Conservation (phyloP, 2,888 invertebrate genomes). For the Trachelus stipa region DNA sequence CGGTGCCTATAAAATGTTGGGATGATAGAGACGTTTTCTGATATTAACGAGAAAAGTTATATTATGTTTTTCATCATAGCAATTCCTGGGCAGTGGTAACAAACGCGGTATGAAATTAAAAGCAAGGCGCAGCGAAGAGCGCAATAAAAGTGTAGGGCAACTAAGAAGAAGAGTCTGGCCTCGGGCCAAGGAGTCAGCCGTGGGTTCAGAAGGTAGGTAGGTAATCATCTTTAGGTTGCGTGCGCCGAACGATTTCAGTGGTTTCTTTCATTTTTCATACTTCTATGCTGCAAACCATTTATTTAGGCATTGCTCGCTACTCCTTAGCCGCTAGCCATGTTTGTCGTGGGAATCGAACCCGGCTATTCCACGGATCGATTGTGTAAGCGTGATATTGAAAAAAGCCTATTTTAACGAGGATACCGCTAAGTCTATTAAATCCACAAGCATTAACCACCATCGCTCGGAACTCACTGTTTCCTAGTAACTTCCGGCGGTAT, state of each 20-base stretch:
- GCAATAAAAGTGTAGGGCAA: slow-evolving; percentile 33
- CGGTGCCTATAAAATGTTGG: not conserved
- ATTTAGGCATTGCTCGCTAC: slow-evolving; percentile 54
- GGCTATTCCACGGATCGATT: slow-evolving; percentile 2
- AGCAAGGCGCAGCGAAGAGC: slow-evolving; percentile 14
- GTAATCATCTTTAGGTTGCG: slow-evolving; percentile 21
- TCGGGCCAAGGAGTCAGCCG: not conserved
- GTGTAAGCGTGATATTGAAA: not conserved
- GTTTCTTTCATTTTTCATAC: slow-evolving; percentile 57
- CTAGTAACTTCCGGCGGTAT: not conserved
- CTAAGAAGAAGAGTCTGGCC: slow-evolving; percentile 23
- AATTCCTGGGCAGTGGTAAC: not conserved
- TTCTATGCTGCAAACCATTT: slow-evolving; percentile 52
- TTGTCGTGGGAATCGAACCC: slow-evolving; percentile 55
- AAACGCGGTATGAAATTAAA: slow-evolving; percentile 8
- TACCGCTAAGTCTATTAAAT: not conserved
- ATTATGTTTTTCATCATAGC: not conserved
- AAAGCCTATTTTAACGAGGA: not conserved
- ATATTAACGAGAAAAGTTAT: not conserved
- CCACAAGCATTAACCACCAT: not conserved
- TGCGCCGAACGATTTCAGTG: slow-evolving; percentile 30
- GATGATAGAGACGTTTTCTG: not conserved
- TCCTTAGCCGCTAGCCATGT: slow-evolving; percentile 48
- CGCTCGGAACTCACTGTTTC: not conserved
- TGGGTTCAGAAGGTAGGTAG: slow-evolving; percentile 14